Evolutionary conservation across 2,797 vertebrate genomes (phyloP).

Genomic region (Gorsachius magnificus): DNA sequence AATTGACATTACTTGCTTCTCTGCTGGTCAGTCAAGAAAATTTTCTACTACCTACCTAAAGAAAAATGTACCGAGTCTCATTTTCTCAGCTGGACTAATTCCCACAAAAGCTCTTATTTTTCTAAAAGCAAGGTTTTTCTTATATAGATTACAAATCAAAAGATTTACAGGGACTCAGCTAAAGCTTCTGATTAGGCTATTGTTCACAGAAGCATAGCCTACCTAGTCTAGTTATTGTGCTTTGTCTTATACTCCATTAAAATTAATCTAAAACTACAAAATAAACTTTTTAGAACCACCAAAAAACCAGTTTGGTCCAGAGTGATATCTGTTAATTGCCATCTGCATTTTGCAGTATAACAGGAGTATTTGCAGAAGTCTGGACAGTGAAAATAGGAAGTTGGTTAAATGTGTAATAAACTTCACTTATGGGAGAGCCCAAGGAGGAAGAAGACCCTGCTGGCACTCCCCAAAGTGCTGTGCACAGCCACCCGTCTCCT

Average conservation of each 20-base stretch:
- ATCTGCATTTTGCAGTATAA: background rate
- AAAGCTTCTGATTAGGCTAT: background rate
- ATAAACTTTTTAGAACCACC: background rate
- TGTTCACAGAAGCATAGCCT: background rate
- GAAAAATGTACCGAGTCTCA: background rate
- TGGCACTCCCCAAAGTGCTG: rapidly evolving
- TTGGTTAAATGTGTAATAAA: background rate
- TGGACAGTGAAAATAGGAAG: background rate
- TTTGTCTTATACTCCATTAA: background rate
- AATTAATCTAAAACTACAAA: background rate
- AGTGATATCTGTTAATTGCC: background rate
- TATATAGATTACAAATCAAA: background rate
- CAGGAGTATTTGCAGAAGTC: background rate
- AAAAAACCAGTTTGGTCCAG: background rate
- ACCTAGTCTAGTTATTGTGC: background rate
- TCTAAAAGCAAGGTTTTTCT: background rate
- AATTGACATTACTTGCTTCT: background rate
- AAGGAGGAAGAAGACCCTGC: background rate
- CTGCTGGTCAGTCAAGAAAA: background rate
- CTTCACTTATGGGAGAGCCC: background rate
- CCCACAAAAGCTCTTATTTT: background rate
- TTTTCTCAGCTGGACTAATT: background rate
- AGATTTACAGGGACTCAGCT: background rate
- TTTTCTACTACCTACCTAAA: background rate
- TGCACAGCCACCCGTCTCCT: rapidly evolving